phyloP scores from a whole-genome alignment of 2,888 invertebrate species.

The Myopa tessellatipennis region DNA sequence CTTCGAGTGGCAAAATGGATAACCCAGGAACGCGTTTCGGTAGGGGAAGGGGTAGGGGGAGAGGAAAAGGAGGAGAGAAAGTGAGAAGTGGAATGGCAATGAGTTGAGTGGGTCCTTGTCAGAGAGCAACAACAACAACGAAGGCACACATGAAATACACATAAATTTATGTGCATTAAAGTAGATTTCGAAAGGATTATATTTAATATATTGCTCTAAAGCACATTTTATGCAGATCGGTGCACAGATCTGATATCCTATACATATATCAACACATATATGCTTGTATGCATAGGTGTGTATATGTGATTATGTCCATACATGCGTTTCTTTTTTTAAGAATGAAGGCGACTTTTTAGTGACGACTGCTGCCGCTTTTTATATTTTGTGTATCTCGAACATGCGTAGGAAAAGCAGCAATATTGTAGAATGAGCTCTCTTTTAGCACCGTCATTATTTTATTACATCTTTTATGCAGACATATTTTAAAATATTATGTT shows the following conservation, averaged over 20 bases:
- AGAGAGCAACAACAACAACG: neutral
- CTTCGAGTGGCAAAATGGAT: constrained; percentile 26
- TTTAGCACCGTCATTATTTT: too few species aligned
- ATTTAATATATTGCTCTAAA: constrained; percentile 36
- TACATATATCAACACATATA: neutral
- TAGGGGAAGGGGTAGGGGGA: neutral
- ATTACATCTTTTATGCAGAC: neutral
- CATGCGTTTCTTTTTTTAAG: neutral
- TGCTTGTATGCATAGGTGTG: neutral
- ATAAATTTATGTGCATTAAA: constrained; percentile 38
- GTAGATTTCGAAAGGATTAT: constrained; percentile 38
- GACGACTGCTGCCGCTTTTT: neutral
- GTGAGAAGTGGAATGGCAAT: neutral
- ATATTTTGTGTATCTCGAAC: neutral
- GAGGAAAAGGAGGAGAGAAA: neutral
- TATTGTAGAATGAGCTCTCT: too few species aligned
- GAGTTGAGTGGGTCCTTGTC: neutral
- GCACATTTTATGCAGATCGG: constrained; percentile 29
- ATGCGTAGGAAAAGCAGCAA: too few species aligned
- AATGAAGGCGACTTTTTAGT: neutral
- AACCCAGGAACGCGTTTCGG: neutral
- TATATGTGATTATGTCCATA: neutral
- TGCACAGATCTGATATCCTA: neutral
- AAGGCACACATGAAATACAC: constrained; percentile 22
- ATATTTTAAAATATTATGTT: neutral